Base-by-base conservation (phyloP, 2,888 invertebrate genomes). In the Scaptomyza cyrtandrae region DNA sequence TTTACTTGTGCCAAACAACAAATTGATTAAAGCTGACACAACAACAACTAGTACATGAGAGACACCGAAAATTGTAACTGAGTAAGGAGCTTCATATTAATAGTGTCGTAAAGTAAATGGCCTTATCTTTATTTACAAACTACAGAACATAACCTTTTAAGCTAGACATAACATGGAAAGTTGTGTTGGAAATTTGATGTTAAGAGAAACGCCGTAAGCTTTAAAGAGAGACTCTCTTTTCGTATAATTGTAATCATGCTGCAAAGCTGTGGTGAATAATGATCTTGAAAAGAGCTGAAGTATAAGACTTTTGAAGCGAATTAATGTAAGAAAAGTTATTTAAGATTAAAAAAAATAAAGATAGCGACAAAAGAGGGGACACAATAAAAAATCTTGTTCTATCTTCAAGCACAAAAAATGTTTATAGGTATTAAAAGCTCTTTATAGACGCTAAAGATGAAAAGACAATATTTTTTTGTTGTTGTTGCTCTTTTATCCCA, bases 11-110 rank as follows among this genome's bases (percentile, higher is more conserved):
- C 46, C 43, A 24, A n/a, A 50, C 54, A 58, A 16, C 55, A 76
- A 82, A 71, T 76, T 75, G 70, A 78, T 76, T 76, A 67, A 62
- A 62, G 57, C 55, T 43, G 59, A 53, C 58, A 43, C 56, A 58
- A 55, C 39, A 44, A 44, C 39, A 35, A 41, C 43, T 3, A 14
- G 7, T 24, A 9, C 16, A 41, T 10, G 16, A 41, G 3, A 41
- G 19, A 6, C 50, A 52, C 29, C 4, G 0, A 13, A 55, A 57
- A 48, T 9, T 7, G 11, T 7, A 16, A 16, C 44, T 19, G 19
- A 53, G 46, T 46, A 27, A 11, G 24, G 24, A 24, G 35, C 27
- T 44, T n/a, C 19, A 55, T 31, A 53, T 31, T 52, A 33, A 33
- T 41, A 52, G 52, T 41, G 60, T 52, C 39, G 53, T 39, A 43